A percentile compares a stretch with the other conserved stretches of the same genome.
phyloP scores from a whole-genome alignment of 2,888 invertebrate species.

The Cerastis leucographa region DNA sequence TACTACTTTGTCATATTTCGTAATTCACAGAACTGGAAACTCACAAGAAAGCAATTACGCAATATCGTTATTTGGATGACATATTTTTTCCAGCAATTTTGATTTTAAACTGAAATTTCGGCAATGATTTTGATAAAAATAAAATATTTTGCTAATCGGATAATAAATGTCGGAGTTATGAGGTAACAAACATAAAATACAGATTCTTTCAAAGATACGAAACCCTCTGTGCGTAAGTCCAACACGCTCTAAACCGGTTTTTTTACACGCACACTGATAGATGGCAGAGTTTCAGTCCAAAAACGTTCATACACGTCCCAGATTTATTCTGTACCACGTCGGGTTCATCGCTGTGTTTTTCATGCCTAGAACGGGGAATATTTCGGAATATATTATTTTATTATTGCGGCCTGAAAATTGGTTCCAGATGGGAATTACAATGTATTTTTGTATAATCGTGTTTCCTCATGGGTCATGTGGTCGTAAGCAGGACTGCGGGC shows the following conservation, averaged over 20 bases:
- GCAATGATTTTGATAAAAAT: no score
- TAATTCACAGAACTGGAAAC: no score
- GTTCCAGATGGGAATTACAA: slow-evolving; percentile 32
- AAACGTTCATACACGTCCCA: slow-evolving; percentile 51
- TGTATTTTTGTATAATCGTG: slow-evolving; percentile 6
- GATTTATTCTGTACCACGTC: slow-evolving; percentile 55
- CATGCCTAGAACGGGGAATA: slow-evolving; percentile 40
- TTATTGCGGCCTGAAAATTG: slow-evolving; percentile 32
- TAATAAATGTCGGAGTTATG: no score
- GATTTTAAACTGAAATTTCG: no score
- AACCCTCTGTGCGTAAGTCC: background rate
- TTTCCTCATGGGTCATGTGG: background rate
- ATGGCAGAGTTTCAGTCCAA: slow-evolving; percentile 44
- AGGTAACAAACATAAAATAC: background rate
- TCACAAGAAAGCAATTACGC: no score
- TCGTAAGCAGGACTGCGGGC: no score
- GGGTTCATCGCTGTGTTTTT: slow-evolving; percentile 61
- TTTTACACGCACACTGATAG: slow-evolving; percentile 60
- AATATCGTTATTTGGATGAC: no score
- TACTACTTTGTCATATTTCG: no score
- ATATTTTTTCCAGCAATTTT: no score
- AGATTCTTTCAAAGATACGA: background rate
- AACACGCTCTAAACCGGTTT: background rate
- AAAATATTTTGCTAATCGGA: no score
- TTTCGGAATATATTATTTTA: slow-evolving; percentile 52